Base-by-base conservation (phyloP, 2,888 invertebrate species). In the Ethmia dodecea region DNA sequence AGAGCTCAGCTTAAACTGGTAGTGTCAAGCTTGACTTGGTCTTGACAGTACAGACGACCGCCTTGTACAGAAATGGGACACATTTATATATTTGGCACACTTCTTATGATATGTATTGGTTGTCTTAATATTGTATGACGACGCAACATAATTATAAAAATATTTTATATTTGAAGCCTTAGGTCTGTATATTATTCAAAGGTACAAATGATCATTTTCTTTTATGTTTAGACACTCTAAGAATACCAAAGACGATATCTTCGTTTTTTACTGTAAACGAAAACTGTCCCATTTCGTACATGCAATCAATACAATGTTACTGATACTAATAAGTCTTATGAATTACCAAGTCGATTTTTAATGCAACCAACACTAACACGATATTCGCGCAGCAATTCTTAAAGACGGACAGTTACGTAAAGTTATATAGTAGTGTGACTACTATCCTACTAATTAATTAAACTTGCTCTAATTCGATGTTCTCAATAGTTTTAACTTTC, bases 401-500 rank as follows among this genome's bases (percentile, higher is more conserved):
- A 68, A 61, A 51, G 65, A 54, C 59, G 60, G 56, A 60, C 65
- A 62, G 52, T 59, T 59, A 59, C 57, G 60, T 31, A 31, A 22
- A 52, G 51, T 52, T 54, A 57, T 62, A 69, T 56, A 59, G 57
- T 57, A 67, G 54, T 62, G 59, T 52, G 47, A 55, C 65, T 69
- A 54, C 46, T 54, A 55, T 53, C 14, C 16, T 28, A 30, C 62
- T 54, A 68, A 55, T 62, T 71, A 57, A 63, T 71, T 55, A 69
- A 62, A 61, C 48, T 62, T 65, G 51, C 55, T 47, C 78, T 80
- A 81, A 80, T 83, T 83, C 83, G 83, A 81, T 83, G 81, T 83
- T 78, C 68, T 65, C 59, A 73, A 55, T 58, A 72, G 69, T 54
- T 51, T 64, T 66, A 61, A 67, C 61, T 64, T 72, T 60, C 55